Evolutionary conservation across 1,140 invertebrate genomes (phyloP).

Genomic region (Arctopsyche grandis): DNA sequence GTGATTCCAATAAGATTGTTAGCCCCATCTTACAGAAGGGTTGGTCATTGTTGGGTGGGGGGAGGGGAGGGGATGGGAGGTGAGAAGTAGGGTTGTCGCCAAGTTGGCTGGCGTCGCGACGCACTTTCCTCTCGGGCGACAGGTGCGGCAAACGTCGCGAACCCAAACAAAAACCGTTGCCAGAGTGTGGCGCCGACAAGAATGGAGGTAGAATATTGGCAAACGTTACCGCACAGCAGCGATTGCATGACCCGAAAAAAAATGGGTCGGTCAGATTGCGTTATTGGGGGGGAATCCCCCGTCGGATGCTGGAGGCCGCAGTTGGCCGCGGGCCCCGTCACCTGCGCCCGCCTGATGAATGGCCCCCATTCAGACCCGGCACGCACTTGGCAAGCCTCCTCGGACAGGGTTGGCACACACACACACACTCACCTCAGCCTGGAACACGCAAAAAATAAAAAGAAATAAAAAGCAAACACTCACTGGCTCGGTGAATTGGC

Average conservation of each 20-base stretch:
- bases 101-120: neutral
- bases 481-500: neutral
- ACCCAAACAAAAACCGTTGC: slow-evolving; percentile 22
- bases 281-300: slow-evolving; percentile 13
- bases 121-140: neutral
- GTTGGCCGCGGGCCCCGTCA: slow-evolving; percentile 19
- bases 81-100: neutral
- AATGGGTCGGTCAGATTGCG: slow-evolving; percentile 14
- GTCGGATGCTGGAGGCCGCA: slow-evolving; percentile 16
- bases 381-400: slow-evolving; percentile 41
- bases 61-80: no score
- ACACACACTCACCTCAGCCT: neutral
- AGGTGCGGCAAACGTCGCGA: neutral
- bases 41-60: no score
- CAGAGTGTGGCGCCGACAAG: neutral
- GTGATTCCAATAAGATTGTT: no score
- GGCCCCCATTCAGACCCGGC: slow-evolving; percentile 36
- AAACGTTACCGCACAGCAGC: slow-evolving; percentile 29
- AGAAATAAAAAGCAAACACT: neutral
- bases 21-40: no score
- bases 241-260: slow-evolving; percentile 29
- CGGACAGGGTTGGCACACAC: slow-evolving; percentile 22
- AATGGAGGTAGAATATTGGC: slow-evolving; percentile 12
- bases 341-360: slow-evolving; percentile 34
- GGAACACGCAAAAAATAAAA: neutral